Evolutionary conservation across 1,140 invertebrate species (phyloP), one percentile per base, ranked within the genome.

Genomic region (Antheraea pernyi): DNA sequence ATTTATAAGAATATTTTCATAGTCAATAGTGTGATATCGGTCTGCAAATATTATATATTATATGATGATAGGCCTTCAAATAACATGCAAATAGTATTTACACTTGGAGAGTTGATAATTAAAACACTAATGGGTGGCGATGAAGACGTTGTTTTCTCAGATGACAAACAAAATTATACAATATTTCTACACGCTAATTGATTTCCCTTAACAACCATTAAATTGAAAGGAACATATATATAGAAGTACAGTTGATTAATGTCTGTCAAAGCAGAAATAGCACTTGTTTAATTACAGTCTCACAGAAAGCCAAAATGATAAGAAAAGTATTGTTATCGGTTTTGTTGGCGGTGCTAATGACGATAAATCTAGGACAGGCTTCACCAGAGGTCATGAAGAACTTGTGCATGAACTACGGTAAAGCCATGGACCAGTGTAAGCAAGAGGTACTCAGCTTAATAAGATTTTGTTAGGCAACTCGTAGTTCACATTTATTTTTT

Each of bases 341-440:
- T 3, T 42, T 42, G 18, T n/a, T 73, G 67, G 59, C 36, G 16
- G 59, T 64, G n/a, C 53, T 30, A 19, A 4, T 58, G 59, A 59
- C 65, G 18, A 42, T 60, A 2, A 18, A 63, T 19, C 9, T 62
- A 10, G 71, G 69, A 36, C 13, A 73, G 0, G 19, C 64, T 2
- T 73, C 71, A 19, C 69, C 65, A 65, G 74, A 81, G 13, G 67
- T 81, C 2, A 76, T 84, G 71, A 76, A 78, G 60, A 67, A 69
- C 9, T 61, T 84, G 46, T 65, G 69, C 3, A 53, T 69, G 9
- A 81, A 73, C 68, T 80, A 81, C 46, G 63, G 59, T 4, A 72
- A 70, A n/a, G 68, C 69, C 0, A 39, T 78, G 65, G 67, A 74
- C 19, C 70, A 70, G 11, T 78, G 77, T 63, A 67, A 69, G 9